Evolutionary conservation across 2,797 vertebrate genomes (phyloP).

Genomic region (Amblyopsis hoosieri): DNA sequence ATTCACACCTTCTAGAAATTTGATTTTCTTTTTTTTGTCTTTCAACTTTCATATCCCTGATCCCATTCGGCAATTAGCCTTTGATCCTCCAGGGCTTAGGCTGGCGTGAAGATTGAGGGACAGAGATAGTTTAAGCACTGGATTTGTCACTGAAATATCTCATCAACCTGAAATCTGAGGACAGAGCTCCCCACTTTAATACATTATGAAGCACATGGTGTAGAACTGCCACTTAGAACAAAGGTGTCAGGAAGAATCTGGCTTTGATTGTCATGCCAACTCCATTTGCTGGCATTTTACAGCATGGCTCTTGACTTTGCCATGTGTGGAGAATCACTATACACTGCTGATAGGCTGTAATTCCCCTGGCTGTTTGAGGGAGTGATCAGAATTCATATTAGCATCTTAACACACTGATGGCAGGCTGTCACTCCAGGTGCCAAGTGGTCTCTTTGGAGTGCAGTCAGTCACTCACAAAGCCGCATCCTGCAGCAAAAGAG

Average conservation of each 20-base stretch:
- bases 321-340: constrained; percentile 68
- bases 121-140: constrained; percentile 59
- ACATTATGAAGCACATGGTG: constrained; percentile 61
- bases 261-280: constrained; percentile 59
- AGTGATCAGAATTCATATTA: constrained; percentile 80
- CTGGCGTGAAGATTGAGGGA: constrained; percentile 58
- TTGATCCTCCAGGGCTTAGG: constrained; percentile 60
- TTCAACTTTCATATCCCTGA: constrained; percentile 54
- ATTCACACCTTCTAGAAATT: constrained; percentile 65
- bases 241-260: constrained; percentile 59
- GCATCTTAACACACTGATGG: constrained; percentile 71
- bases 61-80: constrained; percentile 73
- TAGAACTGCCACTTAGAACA: constrained; percentile 54
- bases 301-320: constrained; percentile 68
- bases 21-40: constrained; percentile 43
- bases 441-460: constrained; percentile 67
- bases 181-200: constrained; percentile 65
- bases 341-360: constrained; percentile 64
- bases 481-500: constrained; percentile 21
- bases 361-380: constrained; percentile 66
- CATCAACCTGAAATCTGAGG: constrained; percentile 64
- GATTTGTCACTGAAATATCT: constrained; percentile 67
- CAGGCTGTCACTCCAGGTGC: constrained; percentile 75
- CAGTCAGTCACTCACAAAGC: constrained; percentile 56
- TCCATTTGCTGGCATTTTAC: constrained; percentile 68